Evolutionary conservation across 2,113 vertebrate genomes (phyloP).

Genomic region (Myotis yumanensis): DNA sequence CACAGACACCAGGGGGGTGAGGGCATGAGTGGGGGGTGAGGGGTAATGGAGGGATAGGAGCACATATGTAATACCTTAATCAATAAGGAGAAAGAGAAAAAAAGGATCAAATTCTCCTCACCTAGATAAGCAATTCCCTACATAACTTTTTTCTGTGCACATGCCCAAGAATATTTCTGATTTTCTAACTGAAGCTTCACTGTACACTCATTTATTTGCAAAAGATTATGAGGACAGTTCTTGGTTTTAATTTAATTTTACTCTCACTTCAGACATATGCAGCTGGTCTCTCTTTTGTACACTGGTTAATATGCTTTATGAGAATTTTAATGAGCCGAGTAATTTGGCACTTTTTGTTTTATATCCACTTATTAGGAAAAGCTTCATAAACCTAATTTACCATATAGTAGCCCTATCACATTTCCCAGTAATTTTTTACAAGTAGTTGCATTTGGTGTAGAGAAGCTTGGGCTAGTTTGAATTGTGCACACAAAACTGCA

Average conservation of each 20-base stretch:
- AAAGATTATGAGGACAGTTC: background rate
- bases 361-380: background rate
- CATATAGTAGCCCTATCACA: background rate
- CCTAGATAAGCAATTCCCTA: background rate
- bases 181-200: background rate
- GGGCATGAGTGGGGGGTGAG: too few relatives aligned
- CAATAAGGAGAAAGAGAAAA: too few relatives aligned
- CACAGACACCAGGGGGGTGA: too few relatives aligned
- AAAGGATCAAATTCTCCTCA: background rate
- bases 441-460: background rate
- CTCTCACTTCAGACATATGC: background rate
- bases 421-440: background rate
- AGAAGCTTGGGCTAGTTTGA: background rate
- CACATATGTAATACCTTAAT: too few relatives aligned
- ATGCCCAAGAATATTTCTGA: background rate
- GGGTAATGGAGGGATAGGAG: too few relatives aligned
- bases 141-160: background rate
- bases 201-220: background rate
- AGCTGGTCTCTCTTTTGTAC: background rate
- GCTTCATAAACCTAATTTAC: background rate
- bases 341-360: background rate
- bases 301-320: background rate
- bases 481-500: background rate
- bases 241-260: slow-evolving; percentile 41
- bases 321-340: background rate